These are phyloP conservation scores for Hemaris fuciformis DNA, from an alignment of 2,888 invertebrate species.

Conservation along the genomic window DNA sequence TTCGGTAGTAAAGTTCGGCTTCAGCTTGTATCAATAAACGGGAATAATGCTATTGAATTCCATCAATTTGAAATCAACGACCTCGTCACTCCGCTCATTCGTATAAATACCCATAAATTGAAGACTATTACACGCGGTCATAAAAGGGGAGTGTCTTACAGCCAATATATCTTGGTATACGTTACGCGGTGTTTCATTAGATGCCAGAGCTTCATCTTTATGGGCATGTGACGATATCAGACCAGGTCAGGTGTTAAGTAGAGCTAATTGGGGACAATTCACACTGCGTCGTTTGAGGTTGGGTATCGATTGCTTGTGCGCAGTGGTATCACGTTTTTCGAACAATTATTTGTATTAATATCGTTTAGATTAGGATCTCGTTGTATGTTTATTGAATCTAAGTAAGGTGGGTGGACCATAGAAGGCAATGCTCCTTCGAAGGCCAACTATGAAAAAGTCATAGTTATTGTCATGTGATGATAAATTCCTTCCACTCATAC, in stretches of 20 bases:
- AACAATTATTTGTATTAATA: not conserved
- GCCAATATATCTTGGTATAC: not conserved
- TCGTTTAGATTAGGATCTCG: not conserved
- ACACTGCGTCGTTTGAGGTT: slow-evolving; percentile 20
- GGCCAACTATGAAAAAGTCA: no score
- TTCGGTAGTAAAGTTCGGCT: no score
- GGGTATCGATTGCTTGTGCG: slow-evolving; percentile 1
- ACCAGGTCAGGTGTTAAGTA: slow-evolving; percentile 44
- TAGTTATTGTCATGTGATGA: no score
- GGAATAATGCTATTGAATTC: not conserved
- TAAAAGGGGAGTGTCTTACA: slow-evolving; percentile 1
- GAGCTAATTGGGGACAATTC: slow-evolving; percentile 41
- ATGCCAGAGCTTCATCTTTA: not conserved
- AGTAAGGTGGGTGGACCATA: no score
- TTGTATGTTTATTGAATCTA: no score
- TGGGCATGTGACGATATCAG: slow-evolving; percentile 23
- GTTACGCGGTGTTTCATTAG: not conserved
- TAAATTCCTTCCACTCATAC: no score
- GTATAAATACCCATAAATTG: slow-evolving; percentile 8
- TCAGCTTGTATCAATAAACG: not conserved
- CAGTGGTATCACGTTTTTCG: not conserved
- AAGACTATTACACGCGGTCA: not conserved
- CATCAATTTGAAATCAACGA: not conserved
- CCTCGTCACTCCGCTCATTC: not conserved
- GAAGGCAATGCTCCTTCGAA: no score